Evolutionary conservation across 2,797 vertebrate genomes (phyloP).

Genomic region (Hydrophis major): DNA sequence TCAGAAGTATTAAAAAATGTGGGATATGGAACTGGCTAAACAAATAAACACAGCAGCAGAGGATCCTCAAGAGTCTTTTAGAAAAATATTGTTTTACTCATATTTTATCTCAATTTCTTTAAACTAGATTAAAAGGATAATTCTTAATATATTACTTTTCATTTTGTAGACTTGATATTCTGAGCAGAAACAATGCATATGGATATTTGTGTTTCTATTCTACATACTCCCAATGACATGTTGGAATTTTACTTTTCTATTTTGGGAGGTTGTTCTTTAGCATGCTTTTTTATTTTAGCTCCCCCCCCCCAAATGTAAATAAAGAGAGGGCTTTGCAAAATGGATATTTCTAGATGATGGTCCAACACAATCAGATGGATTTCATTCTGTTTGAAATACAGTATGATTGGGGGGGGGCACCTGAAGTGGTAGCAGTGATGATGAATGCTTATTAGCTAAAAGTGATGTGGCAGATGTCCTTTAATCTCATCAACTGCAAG

Average conservation of each 20-base stretch:
- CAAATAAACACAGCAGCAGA: not conserved
- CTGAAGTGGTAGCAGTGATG: not conserved
- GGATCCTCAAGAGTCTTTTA: not conserved
- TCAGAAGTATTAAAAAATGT: not conserved
- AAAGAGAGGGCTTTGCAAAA: not conserved
- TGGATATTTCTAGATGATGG: not conserved
- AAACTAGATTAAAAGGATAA: not conserved
- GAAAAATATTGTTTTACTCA: not conserved
- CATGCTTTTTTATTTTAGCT: not conserved
- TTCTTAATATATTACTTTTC: not conserved
- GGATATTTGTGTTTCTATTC: not conserved
- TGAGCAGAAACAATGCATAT: not conserved
- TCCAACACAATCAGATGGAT: not conserved
- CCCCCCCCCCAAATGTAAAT: not conserved
- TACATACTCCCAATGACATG: not conserved
- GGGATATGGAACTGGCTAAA: not conserved
- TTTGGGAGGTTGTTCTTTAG: not conserved
- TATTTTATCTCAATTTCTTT: not conserved
- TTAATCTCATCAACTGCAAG: not conserved
- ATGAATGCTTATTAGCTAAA: not conserved
- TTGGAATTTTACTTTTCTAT: not conserved
- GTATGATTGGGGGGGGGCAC: not conserved
- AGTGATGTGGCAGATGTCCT: not conserved
- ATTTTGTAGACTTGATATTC: not conserved
- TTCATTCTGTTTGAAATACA: not conserved